Base-by-base conservation (phyloP, 2,888 invertebrate genomes). In the Pyrrhia umbra region DNA sequence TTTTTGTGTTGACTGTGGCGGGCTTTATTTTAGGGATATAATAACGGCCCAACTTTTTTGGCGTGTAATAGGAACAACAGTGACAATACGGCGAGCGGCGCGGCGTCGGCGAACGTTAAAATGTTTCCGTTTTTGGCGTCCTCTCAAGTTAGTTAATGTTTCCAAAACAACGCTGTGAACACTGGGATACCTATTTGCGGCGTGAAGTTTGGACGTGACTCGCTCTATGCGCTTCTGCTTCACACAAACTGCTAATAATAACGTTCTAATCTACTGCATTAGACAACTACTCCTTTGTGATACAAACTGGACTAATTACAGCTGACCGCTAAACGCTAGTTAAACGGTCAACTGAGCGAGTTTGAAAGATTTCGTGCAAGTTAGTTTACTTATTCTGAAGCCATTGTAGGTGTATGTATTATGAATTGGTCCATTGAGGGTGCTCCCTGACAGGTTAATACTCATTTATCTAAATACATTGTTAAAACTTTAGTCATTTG, bases 71-170 rank as follows among this genome's bases (percentile, higher is more conserved):
- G 84, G 86, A 85, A 86, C 84, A 85, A 85, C 82, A 84, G 87
- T 85, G 88, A 88, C 91, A 90, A 92, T 88, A 89, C 79, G 84
- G 87, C 85, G 46, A 84, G 87, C 85, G 46, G 84, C 80, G 83
- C 72, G 81, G 80, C 85, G 84, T 73, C 85, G 82, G 82, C 81
- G 72, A 85, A 88, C 87, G 87, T 85, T 91, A 90, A 92, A 93
- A 92, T 89, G 92, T 87, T 91, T 91, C 90, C 92, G 90, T 89
- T 93, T 93, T 93, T 93, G 94, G 94, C 94, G 87, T 87, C 80
- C 92, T 89, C 90, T 92, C 93, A 94, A 94, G 86, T 92, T 90
- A 90, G 92, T 93, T 93, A 93, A 94, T 94, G 92, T 90, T 91
- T 85, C 87, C 89, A 90, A 92, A 93, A 93, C 93, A 93, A 91